phyloP scores from a whole-genome alignment of 2,113 vertebrate species.

The Cyprinus carpio region DNA sequence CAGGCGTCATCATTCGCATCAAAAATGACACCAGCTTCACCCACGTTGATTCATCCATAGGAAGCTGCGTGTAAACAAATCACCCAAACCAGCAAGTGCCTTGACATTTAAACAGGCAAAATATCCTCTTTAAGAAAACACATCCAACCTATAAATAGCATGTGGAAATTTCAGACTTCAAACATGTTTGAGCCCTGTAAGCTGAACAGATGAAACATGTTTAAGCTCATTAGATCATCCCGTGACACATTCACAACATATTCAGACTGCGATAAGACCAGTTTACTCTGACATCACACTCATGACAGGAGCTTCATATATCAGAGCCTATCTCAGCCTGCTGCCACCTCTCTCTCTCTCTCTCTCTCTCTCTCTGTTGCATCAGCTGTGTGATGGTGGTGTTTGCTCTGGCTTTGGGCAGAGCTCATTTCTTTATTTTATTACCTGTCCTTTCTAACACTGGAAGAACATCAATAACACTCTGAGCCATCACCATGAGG shows the following conservation, averaged over 20 bases:
- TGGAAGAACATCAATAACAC: slow-evolving; percentile 66
- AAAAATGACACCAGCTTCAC: slow-evolving; percentile 33
- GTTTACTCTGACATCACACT: slow-evolving; percentile 10
- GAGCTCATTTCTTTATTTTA: slow-evolving; percentile 64
- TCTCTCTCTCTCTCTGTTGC: slow-evolving; percentile 22
- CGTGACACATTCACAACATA: background rate
- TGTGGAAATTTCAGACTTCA: slow-evolving; percentile 22
- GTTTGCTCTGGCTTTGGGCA: slow-evolving; percentile 45
- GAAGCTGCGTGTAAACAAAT: background rate
- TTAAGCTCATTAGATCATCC: slow-evolving; percentile 34
- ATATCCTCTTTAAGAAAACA: background rate
- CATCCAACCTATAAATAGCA: background rate
- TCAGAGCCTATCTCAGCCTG: background rate
- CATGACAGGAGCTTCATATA: slow-evolving; percentile 1
- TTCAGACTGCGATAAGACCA: background rate
- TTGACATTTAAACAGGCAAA: background rate
- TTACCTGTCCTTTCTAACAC: slow-evolving; percentile 63
- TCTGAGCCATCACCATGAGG: slow-evolving; percentile 44
- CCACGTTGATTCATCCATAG: background rate
- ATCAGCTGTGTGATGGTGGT: slow-evolving; percentile 37
- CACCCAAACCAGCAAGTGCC: background rate
- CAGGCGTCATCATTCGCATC: slow-evolving; percentile 90
- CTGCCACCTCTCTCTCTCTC: slow-evolving; percentile 1
- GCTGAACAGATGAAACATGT: background rate
- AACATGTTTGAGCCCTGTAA: slow-evolving; percentile 12